Percentiles rank a stretch among this genome's conserved stretches.
Conservation (phyloP, 1,140 invertebrate genomes). For the Amphibalanus amphitrite region DNA sequence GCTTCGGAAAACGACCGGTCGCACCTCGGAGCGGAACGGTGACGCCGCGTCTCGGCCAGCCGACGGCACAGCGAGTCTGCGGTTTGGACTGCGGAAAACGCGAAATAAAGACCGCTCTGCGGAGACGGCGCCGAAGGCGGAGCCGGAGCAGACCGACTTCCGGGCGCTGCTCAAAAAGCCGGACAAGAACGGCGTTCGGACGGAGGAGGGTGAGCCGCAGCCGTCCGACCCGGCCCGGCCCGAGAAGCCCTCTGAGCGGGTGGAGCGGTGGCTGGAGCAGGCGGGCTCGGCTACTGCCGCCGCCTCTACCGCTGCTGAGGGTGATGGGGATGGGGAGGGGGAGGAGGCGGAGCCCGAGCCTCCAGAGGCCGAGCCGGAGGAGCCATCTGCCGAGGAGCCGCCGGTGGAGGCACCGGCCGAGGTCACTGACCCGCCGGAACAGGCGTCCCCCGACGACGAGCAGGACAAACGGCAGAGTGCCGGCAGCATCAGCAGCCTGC, state of each 20-base stretch:
- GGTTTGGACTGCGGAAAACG: not conserved
- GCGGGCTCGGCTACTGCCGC: no score
- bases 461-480: slow-evolving; percentile 79
- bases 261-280: not conserved
- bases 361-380: no score
- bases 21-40: not conserved
- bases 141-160: not conserved
- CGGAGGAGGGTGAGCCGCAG: not conserved
- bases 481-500: slow-evolving; percentile 78
- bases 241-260: not conserved
- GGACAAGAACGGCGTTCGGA: not conserved
- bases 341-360: no score
- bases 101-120: not conserved
- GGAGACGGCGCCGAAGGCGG: not conserved
- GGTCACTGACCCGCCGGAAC: not conserved
- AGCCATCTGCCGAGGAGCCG: no score
- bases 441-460: slow-evolving; percentile 17
- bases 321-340: no score
- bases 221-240: no score
- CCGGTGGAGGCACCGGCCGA: not conserved
- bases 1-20: not conserved
- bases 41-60: not conserved
- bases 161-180: not conserved
- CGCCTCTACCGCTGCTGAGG: not conserved
- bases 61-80: not conserved